Percentiles rank a stretch among this genome's conserved stretches.
Conservation (phyloP, 2,888 invertebrate species). For the Ganaspis brasiliensis region DNA sequence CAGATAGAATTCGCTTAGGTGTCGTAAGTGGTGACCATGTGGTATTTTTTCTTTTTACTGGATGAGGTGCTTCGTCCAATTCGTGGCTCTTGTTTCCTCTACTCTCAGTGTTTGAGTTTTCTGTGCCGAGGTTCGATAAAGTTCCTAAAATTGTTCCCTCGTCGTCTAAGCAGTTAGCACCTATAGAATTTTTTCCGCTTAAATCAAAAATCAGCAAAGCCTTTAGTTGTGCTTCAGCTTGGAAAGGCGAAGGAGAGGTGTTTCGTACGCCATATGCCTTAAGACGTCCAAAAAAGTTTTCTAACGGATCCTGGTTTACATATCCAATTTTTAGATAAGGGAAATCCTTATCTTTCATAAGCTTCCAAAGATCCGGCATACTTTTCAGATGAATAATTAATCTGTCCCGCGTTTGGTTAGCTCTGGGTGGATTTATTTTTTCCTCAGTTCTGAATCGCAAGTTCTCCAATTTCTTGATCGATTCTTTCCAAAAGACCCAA, state of each 20-base stretch:
- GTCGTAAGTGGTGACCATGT: neutral
- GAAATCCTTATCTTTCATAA: neutral
- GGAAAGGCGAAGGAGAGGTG: neutral
- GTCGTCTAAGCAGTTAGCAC: constrained; percentile 10
- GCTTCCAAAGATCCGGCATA: constrained; percentile 8
- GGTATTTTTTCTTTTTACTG: neutral
- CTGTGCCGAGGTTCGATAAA: neutral
- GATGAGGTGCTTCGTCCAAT: neutral
- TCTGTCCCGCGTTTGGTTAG: neutral
- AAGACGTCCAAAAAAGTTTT: neutral
- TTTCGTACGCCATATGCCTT: neutral
- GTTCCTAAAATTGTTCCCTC: neutral
- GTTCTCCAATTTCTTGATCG: neutral
- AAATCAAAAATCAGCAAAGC: neutral
- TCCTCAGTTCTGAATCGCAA: neutral
- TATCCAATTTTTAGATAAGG: constrained; percentile 7
- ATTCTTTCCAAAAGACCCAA: neutral
- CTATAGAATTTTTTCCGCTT: constrained; percentile 8
- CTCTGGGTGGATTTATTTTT: neutral
- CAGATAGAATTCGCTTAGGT: neutral
- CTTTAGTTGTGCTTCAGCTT: neutral
- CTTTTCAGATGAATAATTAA: neutral
- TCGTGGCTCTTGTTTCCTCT: neutral
- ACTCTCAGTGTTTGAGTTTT: constrained; percentile 1
- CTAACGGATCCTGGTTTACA: neutral